Percentiles rank a stretch among this genome's conserved stretches.
These are phyloP conservation scores for Pimpla rufipes DNA, from an alignment of 2,888 invertebrate species.

Conservation along the genomic window DNA sequence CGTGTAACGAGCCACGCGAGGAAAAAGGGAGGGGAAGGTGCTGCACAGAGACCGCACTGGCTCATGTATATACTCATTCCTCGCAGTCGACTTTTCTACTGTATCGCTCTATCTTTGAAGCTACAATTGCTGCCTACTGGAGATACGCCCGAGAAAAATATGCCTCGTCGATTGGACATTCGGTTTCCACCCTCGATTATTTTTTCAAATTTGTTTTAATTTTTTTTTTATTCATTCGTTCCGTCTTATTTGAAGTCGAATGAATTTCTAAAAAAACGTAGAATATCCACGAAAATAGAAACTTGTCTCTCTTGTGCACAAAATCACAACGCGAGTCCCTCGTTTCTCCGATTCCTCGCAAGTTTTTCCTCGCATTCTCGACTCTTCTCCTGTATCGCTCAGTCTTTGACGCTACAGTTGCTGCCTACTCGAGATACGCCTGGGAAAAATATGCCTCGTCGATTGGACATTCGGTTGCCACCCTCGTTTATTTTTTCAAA, in stretches of 20 bases:
- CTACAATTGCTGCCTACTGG: constrained; percentile 45
- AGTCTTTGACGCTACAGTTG: constrained; percentile 57
- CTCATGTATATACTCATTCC: no score
- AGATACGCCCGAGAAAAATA: constrained; percentile 11
- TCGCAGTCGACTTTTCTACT: constrained; percentile 40
- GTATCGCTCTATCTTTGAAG: constrained; percentile 58
- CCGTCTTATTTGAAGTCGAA: no score
- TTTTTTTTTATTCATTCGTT: no score
- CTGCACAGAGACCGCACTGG: no score
- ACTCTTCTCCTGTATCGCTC: constrained; percentile 50
- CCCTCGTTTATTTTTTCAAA: not conserved
- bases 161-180: constrained; percentile 14
- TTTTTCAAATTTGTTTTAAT: not conserved
- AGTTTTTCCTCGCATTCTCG: constrained; percentile 46
- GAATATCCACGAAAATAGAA: no score
- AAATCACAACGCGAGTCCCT: constrained; percentile 30
- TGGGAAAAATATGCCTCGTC: constrained; percentile 18
- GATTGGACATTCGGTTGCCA: constrained; percentile 11
- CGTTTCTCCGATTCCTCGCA: constrained; percentile 48
- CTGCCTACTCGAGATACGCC: constrained; percentile 22
- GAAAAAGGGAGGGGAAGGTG: constrained; percentile 17
- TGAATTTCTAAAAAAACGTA: no score
- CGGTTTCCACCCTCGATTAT: not conserved
- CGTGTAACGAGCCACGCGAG: not conserved
- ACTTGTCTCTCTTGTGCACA: constrained; percentile 33